Evolutionary conservation across 1,140 invertebrate species (phyloP), one percentile per base, ranked within the genome.

Genomic region (Ptiloglossa arizonensis): DNA sequence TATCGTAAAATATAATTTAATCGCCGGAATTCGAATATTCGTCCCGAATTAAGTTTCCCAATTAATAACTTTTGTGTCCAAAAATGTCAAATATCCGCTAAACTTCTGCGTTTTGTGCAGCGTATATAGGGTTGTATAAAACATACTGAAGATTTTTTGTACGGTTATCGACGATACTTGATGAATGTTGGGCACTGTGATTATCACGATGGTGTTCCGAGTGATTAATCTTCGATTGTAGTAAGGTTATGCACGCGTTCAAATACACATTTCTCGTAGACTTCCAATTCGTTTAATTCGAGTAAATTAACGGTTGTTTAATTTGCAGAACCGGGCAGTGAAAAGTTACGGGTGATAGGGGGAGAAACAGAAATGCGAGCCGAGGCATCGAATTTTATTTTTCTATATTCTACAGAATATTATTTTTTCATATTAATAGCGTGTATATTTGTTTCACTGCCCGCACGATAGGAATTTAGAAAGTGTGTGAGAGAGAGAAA

Each of bases 381-480:
- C 13, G 27, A 38, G 29, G 15, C 24, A 29, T 52, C 6, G 0
- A 66, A 32, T 22, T 56, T 76, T 76, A 76, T 76, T 69, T 76
- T 76, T 76, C 2, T 76, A 69, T 27, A 41, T 19, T n/a, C 13
- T 69, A 69, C 41, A 9, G 50, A 15, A 35, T 27, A 44, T 56
- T 44, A 66, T 32, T 32, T 17, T 59, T 68, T 27, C 17, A 5
- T 35, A 15, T 32, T 1, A 5, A 0, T 9, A 19, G 48, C 2
- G 15, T 35, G n/a, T 64, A 32, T 35, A n/a, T 59, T 59, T 32
- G 9, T 9, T 27, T 59, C 17, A 29, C 66, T 48, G 44, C 29
- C 5, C 27, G 35, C 9, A 2, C 4, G 9, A 46, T 11, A 22
- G 13, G 22, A 46, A 32, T 60, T 19, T 60, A 60, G 6, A n/a